phyloP scores from a whole-genome alignment of 2,113 vertebrate genomes.

The Piprites chloris region DNA sequence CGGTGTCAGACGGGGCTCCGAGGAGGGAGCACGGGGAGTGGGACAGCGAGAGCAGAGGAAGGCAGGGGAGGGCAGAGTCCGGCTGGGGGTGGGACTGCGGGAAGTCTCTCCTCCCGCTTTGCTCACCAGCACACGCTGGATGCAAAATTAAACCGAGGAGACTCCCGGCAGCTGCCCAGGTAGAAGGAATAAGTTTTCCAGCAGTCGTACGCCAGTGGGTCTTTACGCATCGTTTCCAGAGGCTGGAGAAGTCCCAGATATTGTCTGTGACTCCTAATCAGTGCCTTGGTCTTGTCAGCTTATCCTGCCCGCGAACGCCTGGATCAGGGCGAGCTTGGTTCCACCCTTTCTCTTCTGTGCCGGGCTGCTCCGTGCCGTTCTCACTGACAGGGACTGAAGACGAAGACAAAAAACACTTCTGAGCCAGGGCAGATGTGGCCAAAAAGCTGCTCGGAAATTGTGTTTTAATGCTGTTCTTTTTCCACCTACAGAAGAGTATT shows the following conservation, averaged over 20 bases:
- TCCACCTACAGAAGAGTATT: neutral
- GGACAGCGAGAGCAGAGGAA: neutral
- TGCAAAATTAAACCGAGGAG: neutral
- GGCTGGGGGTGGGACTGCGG: neutral
- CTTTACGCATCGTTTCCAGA: neutral
- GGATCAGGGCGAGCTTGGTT: neutral
- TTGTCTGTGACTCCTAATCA: neutral
- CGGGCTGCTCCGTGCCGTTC: neutral
- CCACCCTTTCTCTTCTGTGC: neutral
- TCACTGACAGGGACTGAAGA: neutral
- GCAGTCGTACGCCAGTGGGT: neutral
- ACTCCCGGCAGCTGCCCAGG: neutral
- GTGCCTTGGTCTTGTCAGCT: neutral
- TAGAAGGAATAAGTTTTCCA: neutral
- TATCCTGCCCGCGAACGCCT: neutral
- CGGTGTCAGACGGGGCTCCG: neutral
- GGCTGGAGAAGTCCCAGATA: neutral
- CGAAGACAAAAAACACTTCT: neutral
- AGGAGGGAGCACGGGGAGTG: neutral
- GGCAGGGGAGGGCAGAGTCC: constrained; percentile 13
- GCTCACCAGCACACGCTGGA: neutral
- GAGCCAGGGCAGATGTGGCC: neutral
- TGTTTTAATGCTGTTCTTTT: neutral
- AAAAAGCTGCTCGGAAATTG: neutral
- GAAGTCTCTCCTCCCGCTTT: neutral